Percentiles rank a stretch among this genome's conserved stretches.
These are phyloP conservation scores for Porites lutea DNA, from an alignment of 64 coral and sea anemone species.

Conservation along the genomic window DNA sequence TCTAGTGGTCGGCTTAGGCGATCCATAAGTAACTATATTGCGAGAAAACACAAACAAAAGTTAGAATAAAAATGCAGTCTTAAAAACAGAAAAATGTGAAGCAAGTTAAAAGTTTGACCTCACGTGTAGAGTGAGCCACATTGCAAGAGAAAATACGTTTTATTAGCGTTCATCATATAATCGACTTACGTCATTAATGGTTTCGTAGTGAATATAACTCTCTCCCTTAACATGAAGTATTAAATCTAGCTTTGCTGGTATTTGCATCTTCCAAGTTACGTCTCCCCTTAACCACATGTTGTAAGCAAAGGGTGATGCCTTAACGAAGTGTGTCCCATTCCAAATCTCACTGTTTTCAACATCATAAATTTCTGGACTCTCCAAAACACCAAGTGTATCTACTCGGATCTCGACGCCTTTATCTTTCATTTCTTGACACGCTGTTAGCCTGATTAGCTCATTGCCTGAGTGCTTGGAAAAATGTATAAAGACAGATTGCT, in stretches of 20 bases:
- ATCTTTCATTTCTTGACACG: conserved; percentile 6
- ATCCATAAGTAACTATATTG: background rate
- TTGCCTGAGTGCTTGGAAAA: background rate
- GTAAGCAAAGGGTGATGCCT: background rate
- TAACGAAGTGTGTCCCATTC: background rate
- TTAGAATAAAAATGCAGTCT: background rate
- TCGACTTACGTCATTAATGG: background rate
- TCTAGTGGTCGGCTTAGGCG: background rate
- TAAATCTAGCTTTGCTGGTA: background rate
- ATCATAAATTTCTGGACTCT: background rate
- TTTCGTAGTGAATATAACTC: background rate
- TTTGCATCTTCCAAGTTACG: conserved; percentile 1
- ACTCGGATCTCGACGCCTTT: background rate
- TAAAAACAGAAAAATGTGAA: too few species aligned
- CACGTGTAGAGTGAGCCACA: too few species aligned
- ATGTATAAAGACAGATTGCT: conserved; percentile 4
- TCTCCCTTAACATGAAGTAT: background rate
- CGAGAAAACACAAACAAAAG: background rate
- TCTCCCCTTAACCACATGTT: conserved; percentile 21
- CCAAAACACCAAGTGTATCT: background rate
- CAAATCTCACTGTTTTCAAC: background rate
- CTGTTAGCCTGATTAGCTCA: background rate
- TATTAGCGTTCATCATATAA: background rate
- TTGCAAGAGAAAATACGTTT: background rate
- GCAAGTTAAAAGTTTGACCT: too few species aligned